phyloP scores from a whole-genome alignment of 2,888 invertebrate genomes.

The Anthoptus insignis region DNA sequence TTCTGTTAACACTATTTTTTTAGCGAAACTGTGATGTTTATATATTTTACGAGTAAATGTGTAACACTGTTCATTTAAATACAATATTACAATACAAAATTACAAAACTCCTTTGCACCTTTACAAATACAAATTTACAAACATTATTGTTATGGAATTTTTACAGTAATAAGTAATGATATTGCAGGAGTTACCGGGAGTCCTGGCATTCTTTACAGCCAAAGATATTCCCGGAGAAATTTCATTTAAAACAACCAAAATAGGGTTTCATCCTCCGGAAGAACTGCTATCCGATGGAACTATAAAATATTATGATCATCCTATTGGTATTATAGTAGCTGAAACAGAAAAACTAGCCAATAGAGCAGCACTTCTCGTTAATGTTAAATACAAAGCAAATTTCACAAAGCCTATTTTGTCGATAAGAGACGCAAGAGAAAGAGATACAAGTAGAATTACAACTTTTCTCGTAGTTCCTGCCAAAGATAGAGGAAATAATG shows the following conservation, averaged over 20 bases:
- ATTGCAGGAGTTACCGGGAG: slow-evolving; percentile 88
- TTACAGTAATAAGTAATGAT: no score
- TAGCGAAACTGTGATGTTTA: no score
- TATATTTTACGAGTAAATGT: no score
- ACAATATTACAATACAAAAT: no score
- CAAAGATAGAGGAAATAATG: slow-evolving; percentile 66
- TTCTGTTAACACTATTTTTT: no score
- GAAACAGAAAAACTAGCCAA: slow-evolving; percentile 84
- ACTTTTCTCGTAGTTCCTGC: slow-evolving; percentile 61
- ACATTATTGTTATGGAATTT: no score
- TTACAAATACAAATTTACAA: no score
- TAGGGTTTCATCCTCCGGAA: slow-evolving; percentile 60
- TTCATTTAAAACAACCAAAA: slow-evolving; percentile 68
- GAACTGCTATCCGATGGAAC: slow-evolving; percentile 82
- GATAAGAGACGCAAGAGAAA: slow-evolving; percentile 62
- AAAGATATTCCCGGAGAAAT: slow-evolving; percentile 91
- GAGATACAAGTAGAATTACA: slow-evolving; percentile 60
- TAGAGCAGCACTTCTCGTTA: slow-evolving; percentile 86
- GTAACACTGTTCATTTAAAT: no score
- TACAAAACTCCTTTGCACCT: no score
- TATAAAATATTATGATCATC: slow-evolving; percentile 89
- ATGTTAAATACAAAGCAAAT: slow-evolving; percentile 82
- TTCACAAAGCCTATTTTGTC: slow-evolving; percentile 65
- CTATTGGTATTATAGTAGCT: slow-evolving; percentile 90
- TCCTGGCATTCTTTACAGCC: slow-evolving; percentile 88